Evolutionary conservation across 2,113 vertebrate species (phyloP).

Genomic region (Boleophthalmus pectinirostris): DNA sequence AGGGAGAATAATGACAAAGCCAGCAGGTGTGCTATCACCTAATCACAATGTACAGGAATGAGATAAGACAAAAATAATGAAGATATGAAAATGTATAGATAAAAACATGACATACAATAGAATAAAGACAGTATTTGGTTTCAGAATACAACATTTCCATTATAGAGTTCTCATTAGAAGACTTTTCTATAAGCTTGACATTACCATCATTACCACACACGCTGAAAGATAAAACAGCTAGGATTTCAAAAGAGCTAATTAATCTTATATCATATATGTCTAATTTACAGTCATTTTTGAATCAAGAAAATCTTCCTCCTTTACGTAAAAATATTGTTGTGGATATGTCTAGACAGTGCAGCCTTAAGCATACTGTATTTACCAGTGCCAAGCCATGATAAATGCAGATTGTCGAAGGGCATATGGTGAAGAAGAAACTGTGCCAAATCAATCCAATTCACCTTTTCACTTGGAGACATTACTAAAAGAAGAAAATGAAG

Average conservation of each 20-base stretch:
- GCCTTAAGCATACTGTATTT: background rate
- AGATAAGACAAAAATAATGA: conserved; percentile 18
- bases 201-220: conserved; percentile 42
- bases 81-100: conserved; percentile 15
- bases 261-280: conserved; percentile 45
- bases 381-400: background rate
- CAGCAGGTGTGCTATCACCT: conserved; percentile 31
- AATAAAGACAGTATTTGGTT: conserved; percentile 22
- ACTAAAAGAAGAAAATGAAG: background rate
- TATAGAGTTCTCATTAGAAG: conserved; percentile 54
- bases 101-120: conserved; percentile 36
- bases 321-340: background rate
- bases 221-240: conserved; percentile 37
- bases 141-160: conserved; percentile 42
- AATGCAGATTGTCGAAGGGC: background rate
- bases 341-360: background rate
- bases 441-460: background rate
- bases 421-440: too few species aligned
- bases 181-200: conserved; percentile 21
- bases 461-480: background rate
- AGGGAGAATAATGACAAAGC: conserved; percentile 28
- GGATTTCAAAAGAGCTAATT: conserved; percentile 71
- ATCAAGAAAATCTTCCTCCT: conserved; percentile 11
- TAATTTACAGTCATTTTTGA: conserved; percentile 65
- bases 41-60: conserved; percentile 33